Conservation (phyloP, 2,888 invertebrate genomes). For the Metalampra italica region DNA sequence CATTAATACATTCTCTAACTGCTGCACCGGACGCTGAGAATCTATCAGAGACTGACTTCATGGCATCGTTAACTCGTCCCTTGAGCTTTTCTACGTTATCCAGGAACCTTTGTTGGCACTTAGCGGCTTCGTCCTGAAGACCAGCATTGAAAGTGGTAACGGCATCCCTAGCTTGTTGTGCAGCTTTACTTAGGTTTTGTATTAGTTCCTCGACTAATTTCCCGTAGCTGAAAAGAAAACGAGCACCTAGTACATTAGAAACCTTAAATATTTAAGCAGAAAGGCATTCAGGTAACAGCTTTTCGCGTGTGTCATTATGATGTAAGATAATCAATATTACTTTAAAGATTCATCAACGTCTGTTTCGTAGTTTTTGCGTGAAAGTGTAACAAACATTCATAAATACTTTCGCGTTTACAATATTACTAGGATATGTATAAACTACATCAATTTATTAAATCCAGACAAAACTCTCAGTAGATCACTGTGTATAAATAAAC, state of each 20-base stretch:
- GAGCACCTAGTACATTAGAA: neutral
- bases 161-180: conserved; percentile 43
- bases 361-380: too few species aligned
- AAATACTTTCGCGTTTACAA: too few species aligned
- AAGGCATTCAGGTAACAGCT: too few species aligned
- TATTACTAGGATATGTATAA: too few species aligned
- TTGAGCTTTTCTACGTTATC: conserved; percentile 38
- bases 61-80: conserved; percentile 34
- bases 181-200: conserved; percentile 39
- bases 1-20: conserved; percentile 48
- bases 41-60: conserved; percentile 38
- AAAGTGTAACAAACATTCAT: too few species aligned
- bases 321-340: too few species aligned
- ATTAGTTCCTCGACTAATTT: conserved; percentile 45
- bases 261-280: too few species aligned
- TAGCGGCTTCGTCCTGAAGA: conserved; percentile 35
- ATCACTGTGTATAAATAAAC: too few species aligned
- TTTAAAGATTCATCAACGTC: too few species aligned
- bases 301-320: too few species aligned
- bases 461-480: too few species aligned
- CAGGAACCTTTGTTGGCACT: conserved; percentile 32
- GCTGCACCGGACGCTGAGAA: conserved; percentile 37
- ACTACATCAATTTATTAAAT: too few species aligned
- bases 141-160: conserved; percentile 40
- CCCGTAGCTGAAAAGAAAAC: conserved; percentile 28